Base-by-base conservation (phyloP, 2,888 invertebrate species). In the Drosophila peninsularis region DNA sequence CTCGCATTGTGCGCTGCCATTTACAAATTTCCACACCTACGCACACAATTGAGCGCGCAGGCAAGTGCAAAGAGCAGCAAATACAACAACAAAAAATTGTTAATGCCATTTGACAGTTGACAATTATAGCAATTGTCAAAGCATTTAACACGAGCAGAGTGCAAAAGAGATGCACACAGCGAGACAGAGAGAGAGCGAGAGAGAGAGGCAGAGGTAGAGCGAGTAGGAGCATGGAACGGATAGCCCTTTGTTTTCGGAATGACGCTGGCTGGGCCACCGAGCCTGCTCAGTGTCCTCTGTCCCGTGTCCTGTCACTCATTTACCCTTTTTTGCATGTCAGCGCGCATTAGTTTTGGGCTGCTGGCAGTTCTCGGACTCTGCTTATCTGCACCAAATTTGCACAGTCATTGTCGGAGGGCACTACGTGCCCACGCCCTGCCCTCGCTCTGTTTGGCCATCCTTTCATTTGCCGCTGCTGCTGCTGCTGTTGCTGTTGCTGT, bases 21-120 rank as follows among this genome's bases (percentile, higher is more conserved):
- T 77, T 74, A 77, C 77, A 64, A 78, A 77, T 77, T 78, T 87
- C 76, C 85, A 83, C 82, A 83, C 82, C 88, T 87, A 83, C 88
- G 73, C 85, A 87, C 82, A 87, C 85, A 88, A 83, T 83, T 88
- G 82, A 83, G 73, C 54, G 64, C 68, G 73, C 78, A 63, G 72
- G 88, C 88, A 88, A 88, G 85, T 82, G 85, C 72, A 75, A 75
- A 82, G 57, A 61, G 68, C 57, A 66, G 21, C 62, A 63, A 39
- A 62, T 75, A 56, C 62, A 73, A 65, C 39, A 63, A 34, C 60
- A 57, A 77, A 77, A 75, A 89, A 90, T 75, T 75, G 85, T 78
- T 90, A 90, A 90, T 90, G 86, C 89, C 86, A 90, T 86, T 90
- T 86, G 86, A 90, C 86, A 86, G 90, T 90, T 90, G 90, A 86